Base-by-base conservation (phyloP, 2,113 vertebrate species). In the Plectropomus leopardus region DNA sequence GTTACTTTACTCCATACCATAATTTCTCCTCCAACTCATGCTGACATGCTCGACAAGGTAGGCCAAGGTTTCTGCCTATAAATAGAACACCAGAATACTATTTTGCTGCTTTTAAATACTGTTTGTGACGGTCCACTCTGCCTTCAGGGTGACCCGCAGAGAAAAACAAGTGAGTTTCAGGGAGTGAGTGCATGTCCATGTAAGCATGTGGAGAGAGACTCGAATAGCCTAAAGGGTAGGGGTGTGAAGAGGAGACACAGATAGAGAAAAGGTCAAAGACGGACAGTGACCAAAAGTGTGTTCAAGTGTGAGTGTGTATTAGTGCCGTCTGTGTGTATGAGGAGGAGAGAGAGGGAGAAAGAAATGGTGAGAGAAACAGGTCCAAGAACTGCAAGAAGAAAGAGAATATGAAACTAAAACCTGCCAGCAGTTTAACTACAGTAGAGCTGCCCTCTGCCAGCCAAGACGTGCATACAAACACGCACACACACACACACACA, bases 221-320 rank as follows among this genome's bases (percentile, higher is more conserved):
- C 58, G 66, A 72, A 17, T 40, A 83, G 68, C 80, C 63, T 23
- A 34, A 36, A 54, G 78, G 42, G 50, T 34, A 4, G 24, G 55
- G 15, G n/a, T 85, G 66, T 63, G 51, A 40, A 80, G 71, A 45
- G 42, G 68, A 81, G 74, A 78, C 19, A 24, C 40, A 70, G 61
- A 55, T 3, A 64, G 48, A 72, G 53, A 72, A 88, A 80, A 86
- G 86, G 86, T 86, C 78, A 87, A 65, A 78, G 34, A 81, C 48
- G 48, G 54, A 78, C 63, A 76, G 30, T 71, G 69, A 65, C 36
- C 16, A 16, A 58, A 34, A 30, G 30, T 34, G 1, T 48, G 34
- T 67, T 21, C 48, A 19, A 0, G 7, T 34, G 4, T 23, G 40
- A 8, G 45, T 34, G 16, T 40, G 24, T 32, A 7, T 15, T 5